phyloP scores from a whole-genome alignment of 2,113 vertebrate genomes.

The Rhabdomys dilectus region DNA sequence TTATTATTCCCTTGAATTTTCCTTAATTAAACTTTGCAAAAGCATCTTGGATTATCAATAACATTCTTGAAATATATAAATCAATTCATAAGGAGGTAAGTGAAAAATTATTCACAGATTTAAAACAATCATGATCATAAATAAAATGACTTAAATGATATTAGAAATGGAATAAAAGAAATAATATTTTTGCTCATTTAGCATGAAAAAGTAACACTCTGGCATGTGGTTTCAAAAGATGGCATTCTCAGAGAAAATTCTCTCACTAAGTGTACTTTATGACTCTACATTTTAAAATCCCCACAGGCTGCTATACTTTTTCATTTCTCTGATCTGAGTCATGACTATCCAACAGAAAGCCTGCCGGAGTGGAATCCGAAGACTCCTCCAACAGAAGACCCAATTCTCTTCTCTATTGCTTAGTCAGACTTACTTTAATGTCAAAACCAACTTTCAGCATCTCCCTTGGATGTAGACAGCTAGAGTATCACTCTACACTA shows the following conservation, averaged over 20 bases:
- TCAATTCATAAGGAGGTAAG: background rate
- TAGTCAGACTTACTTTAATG: background rate
- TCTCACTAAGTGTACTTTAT: background rate
- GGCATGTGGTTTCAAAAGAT: conserved; percentile 15
- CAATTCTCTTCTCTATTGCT: background rate
- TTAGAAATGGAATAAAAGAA: background rate
- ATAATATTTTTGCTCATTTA: conserved; percentile 19
- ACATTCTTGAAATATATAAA: conserved; percentile 1
- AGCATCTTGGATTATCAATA: background rate
- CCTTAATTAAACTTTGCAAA: conserved; percentile 21
- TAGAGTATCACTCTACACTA: background rate
- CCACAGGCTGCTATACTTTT: background rate
- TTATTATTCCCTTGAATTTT: background rate
- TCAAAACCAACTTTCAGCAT: background rate
- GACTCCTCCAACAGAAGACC: background rate
- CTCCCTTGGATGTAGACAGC: background rate
- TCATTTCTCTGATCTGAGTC: background rate
- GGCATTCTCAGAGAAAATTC: background rate
- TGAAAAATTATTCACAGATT: background rate
- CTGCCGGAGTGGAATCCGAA: too few species aligned
- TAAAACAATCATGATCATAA: conserved; percentile 12
- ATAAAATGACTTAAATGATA: background rate
- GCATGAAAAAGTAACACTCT: background rate
- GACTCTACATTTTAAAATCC: background rate
- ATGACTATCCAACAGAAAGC: background rate